Evolutionary conservation across 30 jellyfish, hydroid and myxozoan species (phyloP), one percentile per base, ranked within the genome.

Genomic region (Aurelia sp.): DNA sequence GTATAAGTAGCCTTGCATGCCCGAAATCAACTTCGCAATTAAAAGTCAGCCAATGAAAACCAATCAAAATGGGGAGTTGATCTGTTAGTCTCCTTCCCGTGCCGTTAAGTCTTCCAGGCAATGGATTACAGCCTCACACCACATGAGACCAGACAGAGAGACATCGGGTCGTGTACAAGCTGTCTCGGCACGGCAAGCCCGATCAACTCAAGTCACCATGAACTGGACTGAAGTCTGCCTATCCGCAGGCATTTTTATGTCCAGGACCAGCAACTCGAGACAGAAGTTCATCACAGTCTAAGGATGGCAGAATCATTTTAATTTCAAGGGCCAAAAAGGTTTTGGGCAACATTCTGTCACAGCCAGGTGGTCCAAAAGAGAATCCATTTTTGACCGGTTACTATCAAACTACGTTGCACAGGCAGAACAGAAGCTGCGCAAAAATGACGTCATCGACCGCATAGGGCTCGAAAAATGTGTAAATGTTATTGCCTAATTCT

Each of bases 141-240:
- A 72, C 17, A 72, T 72, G 83, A 72, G 83, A 41, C 83, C 83
- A 72, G 83, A 72, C 83, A 40, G 47, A 37, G 16, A 40, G 58
- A 72, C 67, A 3, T 16, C 52, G 61, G 84, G 84, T 73, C 35
- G 84, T 61, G 71, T n/a, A 30, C 58, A 73, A 73, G 84, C 84
- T 73, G 84, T 52, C 84, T 73, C 84, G 84, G 84, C 84, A 73
- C 84, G 84, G 35, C 84, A 73, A 73, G 84, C 84, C 84, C 84
- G 71, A 73, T 73, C 84, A 73, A 73, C 84, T 73, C 69, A 19
- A 11, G 71, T 51, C 58, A 44, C 71, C 84, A 51, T 10, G 47
- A 30, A 51, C 50, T 18, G 69, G 69, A 47, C 51, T 4, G 23
- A 35, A 59, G 73, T 44, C 55, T 44, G 55, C 55, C 0, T 2